phyloP scores from a whole-genome alignment of 2,888 invertebrate species.

The Acrobasis consociella region DNA sequence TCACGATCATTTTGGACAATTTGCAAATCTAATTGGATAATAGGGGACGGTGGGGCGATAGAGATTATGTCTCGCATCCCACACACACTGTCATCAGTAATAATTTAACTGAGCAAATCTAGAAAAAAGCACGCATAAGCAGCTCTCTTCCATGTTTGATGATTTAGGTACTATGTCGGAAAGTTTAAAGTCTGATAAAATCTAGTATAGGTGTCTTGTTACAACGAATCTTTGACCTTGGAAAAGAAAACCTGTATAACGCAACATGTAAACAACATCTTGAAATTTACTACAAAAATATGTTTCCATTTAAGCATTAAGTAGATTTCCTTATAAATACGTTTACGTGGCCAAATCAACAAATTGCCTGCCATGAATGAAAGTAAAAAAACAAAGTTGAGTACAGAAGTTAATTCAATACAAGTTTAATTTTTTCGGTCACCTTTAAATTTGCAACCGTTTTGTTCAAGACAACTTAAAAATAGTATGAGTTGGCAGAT shows the following conservation, averaged over 20 bases:
- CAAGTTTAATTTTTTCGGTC: background rate
- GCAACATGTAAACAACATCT: too few relatives aligned
- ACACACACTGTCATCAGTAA: background rate
- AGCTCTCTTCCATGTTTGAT: too few relatives aligned
- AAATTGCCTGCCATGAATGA: background rate
- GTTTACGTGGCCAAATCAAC: background rate
- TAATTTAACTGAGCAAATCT: too few relatives aligned
- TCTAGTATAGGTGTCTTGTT: too few relatives aligned
- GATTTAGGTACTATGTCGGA: too few relatives aligned
- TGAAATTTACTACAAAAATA: background rate
- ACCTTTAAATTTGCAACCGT: background rate
- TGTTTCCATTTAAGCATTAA: background rate
- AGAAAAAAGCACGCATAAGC: too few relatives aligned
- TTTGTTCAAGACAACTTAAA: background rate
- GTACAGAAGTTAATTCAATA: background rate
- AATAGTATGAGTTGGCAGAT: background rate
- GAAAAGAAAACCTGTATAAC: too few relatives aligned
- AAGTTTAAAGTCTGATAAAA: too few relatives aligned
- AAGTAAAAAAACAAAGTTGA: background rate
- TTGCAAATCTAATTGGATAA: conserved; percentile 27
- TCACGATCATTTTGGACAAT: conserved; percentile 22
- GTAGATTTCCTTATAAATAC: background rate
- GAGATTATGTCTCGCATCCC: background rate
- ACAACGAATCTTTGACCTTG: too few relatives aligned
- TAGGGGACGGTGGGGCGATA: conserved; percentile 3